Conservation (phyloP, 2,888 invertebrate species). For the Drosophila fungiperda region DNA sequence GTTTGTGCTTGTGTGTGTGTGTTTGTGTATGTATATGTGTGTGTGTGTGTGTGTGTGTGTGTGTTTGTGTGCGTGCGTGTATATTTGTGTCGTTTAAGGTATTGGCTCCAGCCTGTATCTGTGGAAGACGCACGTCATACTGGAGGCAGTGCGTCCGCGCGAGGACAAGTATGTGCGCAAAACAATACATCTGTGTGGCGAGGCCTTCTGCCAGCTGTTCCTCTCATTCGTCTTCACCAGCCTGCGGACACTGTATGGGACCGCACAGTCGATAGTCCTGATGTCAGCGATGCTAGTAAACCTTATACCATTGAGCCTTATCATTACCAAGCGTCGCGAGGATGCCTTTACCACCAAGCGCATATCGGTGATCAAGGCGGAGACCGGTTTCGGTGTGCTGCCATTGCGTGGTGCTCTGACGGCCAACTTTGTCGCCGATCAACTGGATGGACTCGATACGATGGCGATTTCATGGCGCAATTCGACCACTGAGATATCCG, state of each 20-base stretch:
- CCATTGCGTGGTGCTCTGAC: constrained; percentile 75
- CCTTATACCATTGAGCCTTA: constrained; percentile 83
- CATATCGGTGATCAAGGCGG: constrained; percentile 83
- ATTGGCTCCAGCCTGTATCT: constrained; percentile 83
- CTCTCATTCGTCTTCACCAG: constrained; percentile 85
- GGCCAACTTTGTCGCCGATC: constrained; percentile 78
- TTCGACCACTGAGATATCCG: constrained; percentile 68
- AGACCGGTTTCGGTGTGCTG: constrained; percentile 76
- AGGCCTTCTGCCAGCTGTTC: constrained; percentile 84
- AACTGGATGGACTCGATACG: constrained; percentile 83
- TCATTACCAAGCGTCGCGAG: constrained; percentile 83
- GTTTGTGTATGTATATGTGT: background rate
- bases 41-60: no score
- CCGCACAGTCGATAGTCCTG: constrained; percentile 83
- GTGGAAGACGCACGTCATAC: constrained; percentile 83
- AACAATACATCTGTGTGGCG: constrained; percentile 84
- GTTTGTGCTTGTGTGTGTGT: background rate
- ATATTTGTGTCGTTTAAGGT: constrained; percentile 59
- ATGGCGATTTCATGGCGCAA: constrained; percentile 78
- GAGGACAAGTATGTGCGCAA: constrained; percentile 84
- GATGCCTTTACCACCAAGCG: constrained; percentile 82
- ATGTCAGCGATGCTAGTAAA: constrained; percentile 84
- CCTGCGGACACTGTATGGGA: constrained; percentile 83
- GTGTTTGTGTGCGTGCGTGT: no score
- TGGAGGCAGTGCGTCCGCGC: constrained; percentile 84